Evolutionary conservation across 2,797 vertebrate genomes (phyloP).

Genomic region (Tiaroga cobitis): DNA sequence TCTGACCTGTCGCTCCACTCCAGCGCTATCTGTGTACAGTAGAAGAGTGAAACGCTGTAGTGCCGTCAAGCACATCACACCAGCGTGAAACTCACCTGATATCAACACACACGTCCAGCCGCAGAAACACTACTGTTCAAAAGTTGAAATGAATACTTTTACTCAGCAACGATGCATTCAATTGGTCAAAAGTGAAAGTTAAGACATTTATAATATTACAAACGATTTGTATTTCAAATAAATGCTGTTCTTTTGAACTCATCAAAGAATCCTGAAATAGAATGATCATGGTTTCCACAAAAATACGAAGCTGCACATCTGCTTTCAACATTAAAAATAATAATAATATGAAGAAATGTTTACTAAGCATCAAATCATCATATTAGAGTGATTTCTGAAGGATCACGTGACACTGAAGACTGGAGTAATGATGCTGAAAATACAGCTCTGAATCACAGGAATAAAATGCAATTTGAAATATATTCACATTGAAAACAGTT

Average conservation of each 20-base stretch:
- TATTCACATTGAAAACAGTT: background rate
- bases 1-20: slow-evolving; percentile 34
- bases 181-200: background rate
- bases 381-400: background rate
- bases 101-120: slow-evolving; percentile 13
- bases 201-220: background rate
- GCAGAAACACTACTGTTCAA: background rate
- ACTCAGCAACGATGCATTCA: background rate
- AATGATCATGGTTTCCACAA: background rate
- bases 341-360: background rate
- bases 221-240: background rate
- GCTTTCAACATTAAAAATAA: background rate
- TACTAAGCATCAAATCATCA: background rate
- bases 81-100: slow-evolving; percentile 1
- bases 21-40: slow-evolving; percentile 41
- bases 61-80: background rate
- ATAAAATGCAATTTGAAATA: too few relatives aligned
- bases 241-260: background rate
- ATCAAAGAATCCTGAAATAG: background rate
- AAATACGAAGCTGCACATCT: background rate
- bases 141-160: background rate
- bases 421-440: background rate
- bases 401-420: background rate
- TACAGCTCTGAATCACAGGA: background rate
- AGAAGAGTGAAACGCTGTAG: slow-evolving; percentile 27